Evolutionary conservation across 2,113 vertebrate species (phyloP).

Genomic region (Vulpes lagopus): DNA sequence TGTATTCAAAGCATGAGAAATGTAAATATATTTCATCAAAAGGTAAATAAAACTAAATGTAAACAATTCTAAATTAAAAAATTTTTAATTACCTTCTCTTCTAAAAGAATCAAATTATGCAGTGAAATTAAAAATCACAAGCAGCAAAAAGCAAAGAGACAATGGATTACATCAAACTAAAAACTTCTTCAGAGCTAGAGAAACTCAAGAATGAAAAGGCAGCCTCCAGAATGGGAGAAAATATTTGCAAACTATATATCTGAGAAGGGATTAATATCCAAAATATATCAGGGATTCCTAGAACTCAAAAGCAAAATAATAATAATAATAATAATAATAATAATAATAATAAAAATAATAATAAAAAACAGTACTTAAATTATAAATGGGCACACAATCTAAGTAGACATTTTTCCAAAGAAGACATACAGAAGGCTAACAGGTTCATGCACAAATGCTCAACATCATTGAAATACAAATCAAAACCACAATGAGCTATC

Average conservation of each 20-base stretch:
- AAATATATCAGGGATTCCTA: neutral
- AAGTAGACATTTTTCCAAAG: neutral
- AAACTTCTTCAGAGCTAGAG: neutral
- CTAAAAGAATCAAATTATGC: neutral
- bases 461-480: neutral
- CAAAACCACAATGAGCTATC: neutral
- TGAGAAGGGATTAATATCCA: neutral
- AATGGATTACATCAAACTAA: neutral
- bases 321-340: neutral
- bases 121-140: neutral
- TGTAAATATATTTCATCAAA: neutral
- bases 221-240: neutral
- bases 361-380: neutral
- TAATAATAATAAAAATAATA: neutral
- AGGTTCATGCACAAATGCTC: neutral
- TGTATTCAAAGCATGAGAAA: neutral
- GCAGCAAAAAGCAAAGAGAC: neutral
- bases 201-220: neutral
- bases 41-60: neutral
- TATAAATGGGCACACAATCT: neutral
- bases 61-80: neutral
- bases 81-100: neutral
- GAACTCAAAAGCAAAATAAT: neutral
- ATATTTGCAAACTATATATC: neutral
- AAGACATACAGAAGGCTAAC: neutral